These are phyloP conservation scores for Varroa destructor DNA, from an alignment of 1,140 invertebrate genomes.

Conservation along the genomic window DNA sequence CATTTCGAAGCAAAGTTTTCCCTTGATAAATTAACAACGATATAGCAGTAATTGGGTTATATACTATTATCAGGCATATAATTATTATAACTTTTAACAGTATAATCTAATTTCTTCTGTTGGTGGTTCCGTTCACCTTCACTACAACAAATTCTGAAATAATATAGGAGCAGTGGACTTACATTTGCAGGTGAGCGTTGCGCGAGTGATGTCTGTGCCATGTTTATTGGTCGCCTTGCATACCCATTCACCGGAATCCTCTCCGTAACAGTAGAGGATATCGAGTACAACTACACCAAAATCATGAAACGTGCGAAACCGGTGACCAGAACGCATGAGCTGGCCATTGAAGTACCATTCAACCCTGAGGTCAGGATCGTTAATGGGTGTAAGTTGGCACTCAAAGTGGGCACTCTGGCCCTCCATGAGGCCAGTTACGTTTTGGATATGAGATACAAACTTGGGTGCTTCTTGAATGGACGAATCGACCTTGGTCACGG, in stretches of 20 bases:
- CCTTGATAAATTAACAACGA: background rate
- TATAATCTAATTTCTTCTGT: too few species aligned
- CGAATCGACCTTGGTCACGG: constrained; percentile 48
- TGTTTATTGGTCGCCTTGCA: constrained; percentile 79
- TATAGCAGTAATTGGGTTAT: too few species aligned
- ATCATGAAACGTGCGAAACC: constrained; percentile 89
- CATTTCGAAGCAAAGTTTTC: background rate
- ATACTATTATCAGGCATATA: too few species aligned
- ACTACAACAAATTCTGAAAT: too few species aligned
- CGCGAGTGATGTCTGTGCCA: constrained; percentile 72
- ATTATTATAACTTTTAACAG: too few species aligned
- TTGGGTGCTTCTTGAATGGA: constrained; percentile 57
- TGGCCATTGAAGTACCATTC: constrained; percentile 91
- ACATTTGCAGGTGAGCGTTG: constrained; percentile 65
- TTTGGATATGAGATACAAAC: constrained; percentile 71
- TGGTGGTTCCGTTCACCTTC: too few species aligned
- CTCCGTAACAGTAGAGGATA: constrained; percentile 88
- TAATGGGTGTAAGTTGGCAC: constrained; percentile 69
- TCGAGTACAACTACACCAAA: constrained; percentile 90
- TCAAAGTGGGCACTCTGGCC: constrained; percentile 89
- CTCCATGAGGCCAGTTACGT: constrained; percentile 67
- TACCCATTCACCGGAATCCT: constrained; percentile 86
- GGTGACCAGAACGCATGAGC: constrained; percentile 64
- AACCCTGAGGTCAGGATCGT: constrained; percentile 79
- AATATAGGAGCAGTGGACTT: constrained; percentile 31